Evolutionary conservation across 2,113 vertebrate genomes (phyloP), one percentile per base, ranked within the genome.

Genomic region (Hemiprocne comata): DNA sequence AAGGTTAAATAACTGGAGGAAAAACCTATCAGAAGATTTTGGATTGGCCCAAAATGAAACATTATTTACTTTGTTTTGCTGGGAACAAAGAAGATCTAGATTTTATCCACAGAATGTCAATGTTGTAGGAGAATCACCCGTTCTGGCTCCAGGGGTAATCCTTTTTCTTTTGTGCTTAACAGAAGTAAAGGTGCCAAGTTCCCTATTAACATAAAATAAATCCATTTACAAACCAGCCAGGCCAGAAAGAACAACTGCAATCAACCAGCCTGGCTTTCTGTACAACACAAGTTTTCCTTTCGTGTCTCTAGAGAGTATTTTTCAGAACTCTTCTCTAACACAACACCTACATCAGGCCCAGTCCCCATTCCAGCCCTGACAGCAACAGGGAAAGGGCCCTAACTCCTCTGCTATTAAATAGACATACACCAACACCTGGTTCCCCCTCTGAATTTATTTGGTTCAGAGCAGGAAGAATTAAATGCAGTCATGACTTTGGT

Each of bases 171-270:
- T 24, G 60, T 53, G 50, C 62, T 65, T 78, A 81, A 65, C 24
- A 85, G 66, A 91, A 64, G 11, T 36, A 87, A 89, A 89, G 26
- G 24, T 75, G 25, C 29, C 73, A 81, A 46, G 26, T 44, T 85
- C 53, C 48, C 26, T 36, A 54, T 69, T 72, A 93, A 33, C 62
- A 89, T 64, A 72, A 95, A 85, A 81, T 51, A 85, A 89, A 94
- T 60, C 40, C 24, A 44, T 44, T 82, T 50, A 36, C 69, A 87
- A 87, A 40, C 0, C 36, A 69, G 11, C 16, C 48, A 85, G 58
- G 31, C 13, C 70, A 50, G 55, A 80, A 73, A 73, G 67, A 57
- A 60, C 31, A 50, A 55, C 17, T 72, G 11, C 66, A 74, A 61
- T 57, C 48, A 64, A 34, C 15, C 17, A 34, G 6, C 34, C 34